Conservation (phyloP, 2,797 vertebrate species). For the Leuciscus waleckii region DNA sequence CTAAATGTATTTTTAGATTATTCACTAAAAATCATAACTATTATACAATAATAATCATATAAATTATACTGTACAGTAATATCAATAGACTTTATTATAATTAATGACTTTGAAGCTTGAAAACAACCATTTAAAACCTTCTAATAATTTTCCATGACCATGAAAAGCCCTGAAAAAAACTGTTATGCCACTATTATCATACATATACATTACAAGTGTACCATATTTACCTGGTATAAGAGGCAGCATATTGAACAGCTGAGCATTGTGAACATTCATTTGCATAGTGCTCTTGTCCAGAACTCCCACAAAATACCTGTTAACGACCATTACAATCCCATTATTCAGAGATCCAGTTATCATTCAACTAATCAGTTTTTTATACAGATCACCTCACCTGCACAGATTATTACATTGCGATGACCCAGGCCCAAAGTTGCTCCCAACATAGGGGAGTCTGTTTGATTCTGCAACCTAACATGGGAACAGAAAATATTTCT, state of each 20-base stretch:
- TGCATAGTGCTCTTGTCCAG: conserved; percentile 86
- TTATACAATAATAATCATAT: background rate
- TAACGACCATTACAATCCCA: background rate
- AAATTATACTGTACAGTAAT: background rate
- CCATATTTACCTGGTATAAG: conserved; percentile 82
- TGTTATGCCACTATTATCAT: background rate
- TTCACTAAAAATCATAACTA: background rate
- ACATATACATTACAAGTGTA: background rate
- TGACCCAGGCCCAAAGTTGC: conserved; percentile 81
- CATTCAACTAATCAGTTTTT: conserved; percentile 12
- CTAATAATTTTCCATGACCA: background rate
- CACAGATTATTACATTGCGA: conserved; percentile 87
- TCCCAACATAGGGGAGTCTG: conserved; percentile 88
- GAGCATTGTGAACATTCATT: conserved; percentile 91
- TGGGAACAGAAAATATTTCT: background rate
- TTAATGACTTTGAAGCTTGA: background rate
- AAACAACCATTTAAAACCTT: background rate
- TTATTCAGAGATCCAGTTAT: background rate
- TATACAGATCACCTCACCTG: conserved; percentile 78
- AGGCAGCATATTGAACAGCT: conserved; percentile 91
- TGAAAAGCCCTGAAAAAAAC: background rate
- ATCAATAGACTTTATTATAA: background rate
- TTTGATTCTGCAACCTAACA: conserved; percentile 88
- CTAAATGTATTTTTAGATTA: background rate
- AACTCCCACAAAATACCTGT: conserved; percentile 93